Base-by-base conservation (phyloP, 2,888 invertebrate species). In the Hemistola chrysoprasaria region DNA sequence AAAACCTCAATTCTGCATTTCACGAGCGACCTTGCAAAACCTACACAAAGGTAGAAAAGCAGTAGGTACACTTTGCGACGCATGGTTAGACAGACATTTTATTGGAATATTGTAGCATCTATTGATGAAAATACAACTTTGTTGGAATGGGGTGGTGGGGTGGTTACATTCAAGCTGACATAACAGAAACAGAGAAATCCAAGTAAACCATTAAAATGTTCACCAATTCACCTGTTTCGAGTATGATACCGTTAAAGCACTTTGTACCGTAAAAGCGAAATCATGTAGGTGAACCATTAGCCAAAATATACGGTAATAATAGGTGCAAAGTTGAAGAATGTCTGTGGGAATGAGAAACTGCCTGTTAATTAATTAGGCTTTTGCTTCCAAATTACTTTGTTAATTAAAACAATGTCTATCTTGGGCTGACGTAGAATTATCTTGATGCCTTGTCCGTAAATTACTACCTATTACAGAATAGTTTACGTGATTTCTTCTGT, bases 251-350 rank as follows among this genome's bases (percentile, higher is more conserved):
- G 57, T 62, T 67, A 67, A 37, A 33, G 47, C 23, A 38, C 40
- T 41, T 53, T 29, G 36, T 52, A 49, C 53, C 50, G 47, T 59
- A 62, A 58, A 60, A 54, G 56, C 53, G 23, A 59, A 58, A 59
- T 40, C 53, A 50, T 58, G 58, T 50, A 52, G 31, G 36, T 42
- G 31, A 23, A 23, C 28, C 45, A 59, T 53, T 40, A 29, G 32
- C 39, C 36, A 49, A 55, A 54, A 61, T 28, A 50, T 54, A 50
- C 47, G 24, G 31, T 37, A 25, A 41, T 50, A 53, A 16, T 16
- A 4, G 16, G 16, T 16, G 16, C 44, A 35, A 45, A 31, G 27
- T 27, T 25, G 42, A 39, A 40, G 30, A 43, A 50, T 47, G 49
- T 53, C 37, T 56, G 58, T 64, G 59, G 55, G 59, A 61, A 52